Evolutionary conservation across 23 tunicate species (phyloP), one percentile per base, ranked within the genome.

Genomic region (Botrylloides violaceus): DNA sequence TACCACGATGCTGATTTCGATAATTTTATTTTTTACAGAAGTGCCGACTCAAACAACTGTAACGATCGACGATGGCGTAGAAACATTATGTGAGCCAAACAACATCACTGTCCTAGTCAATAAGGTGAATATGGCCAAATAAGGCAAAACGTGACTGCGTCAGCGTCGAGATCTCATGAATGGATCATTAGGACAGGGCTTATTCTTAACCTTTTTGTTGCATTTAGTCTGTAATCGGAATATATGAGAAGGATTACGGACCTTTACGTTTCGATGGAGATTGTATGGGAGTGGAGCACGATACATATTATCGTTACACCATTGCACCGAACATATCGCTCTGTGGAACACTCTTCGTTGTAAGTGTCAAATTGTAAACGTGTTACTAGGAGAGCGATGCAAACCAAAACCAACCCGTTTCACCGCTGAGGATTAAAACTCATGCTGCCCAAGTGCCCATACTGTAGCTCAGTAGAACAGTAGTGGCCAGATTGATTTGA

Each of bases 41-140:
- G 53, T 43, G 9, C 53, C 53, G 53, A 43, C 15, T 15, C 78
- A 72, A 55, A 63, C n/a, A 34, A 59, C 71, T 3, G 43, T 72
- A 2, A 58, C 74, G 30, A 79, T 86, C 23, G 72, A 61, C 66
- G 68, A 79, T 15, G 90, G 90, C 32, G 61, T 82, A 35, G 49
- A 61, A 39, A 80, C 96, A 30, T 71, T 82, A 24, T 91, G 98
- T 60, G 70, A 79, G 73, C 98, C 91, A 19, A 61, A 83, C 61
- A 91, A 91, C 75, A 91, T 91, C 3, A 91, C 98, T 4, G 80
- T 91, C 9, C 35, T 91, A 5, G 91, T 83, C 3, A 84, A 91
- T 56, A 79, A 87, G 76, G 95, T 87, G 63, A 38, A 37, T 37
- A 32, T 22, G n/a, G n/a, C n/a, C n/a, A n/a, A n/a, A n/a, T n/a